Percentiles rank a stretch among this genome's conserved stretches.
Conservation (phyloP, 2,113 vertebrate species). For the Mionectes macconnelli region DNA sequence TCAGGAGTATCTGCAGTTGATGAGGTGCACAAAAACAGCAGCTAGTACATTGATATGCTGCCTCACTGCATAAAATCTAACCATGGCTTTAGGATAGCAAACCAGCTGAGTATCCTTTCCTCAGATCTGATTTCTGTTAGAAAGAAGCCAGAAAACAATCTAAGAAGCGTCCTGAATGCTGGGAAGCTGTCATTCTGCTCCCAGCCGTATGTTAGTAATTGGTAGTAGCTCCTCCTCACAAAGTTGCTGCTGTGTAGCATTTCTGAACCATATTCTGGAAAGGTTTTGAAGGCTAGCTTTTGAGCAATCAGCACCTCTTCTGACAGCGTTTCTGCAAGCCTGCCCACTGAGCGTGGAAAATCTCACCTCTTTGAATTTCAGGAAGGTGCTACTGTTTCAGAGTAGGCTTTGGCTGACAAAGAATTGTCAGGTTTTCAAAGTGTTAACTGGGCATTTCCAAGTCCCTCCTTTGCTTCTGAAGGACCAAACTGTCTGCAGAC, state of each 20-base stretch:
- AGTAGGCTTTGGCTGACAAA: background rate
- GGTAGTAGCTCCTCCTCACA: background rate
- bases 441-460: background rate
- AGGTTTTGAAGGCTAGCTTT: background rate
- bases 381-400: background rate
- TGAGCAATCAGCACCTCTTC: background rate
- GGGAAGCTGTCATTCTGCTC: background rate
- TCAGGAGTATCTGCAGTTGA: background rate
- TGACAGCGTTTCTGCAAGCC: background rate
- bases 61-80: background rate
- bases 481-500: background rate
- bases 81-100: background rate
- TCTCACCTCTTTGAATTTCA: background rate
- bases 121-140: background rate
- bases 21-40: background rate
- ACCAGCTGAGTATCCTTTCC: background rate
- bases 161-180: background rate
- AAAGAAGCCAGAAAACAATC: background rate
- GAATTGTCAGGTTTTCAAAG: background rate
- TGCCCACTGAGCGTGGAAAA: background rate
- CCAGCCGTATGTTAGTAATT: background rate
- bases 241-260: background rate
- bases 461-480: background rate
- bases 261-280: background rate
- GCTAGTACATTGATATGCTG: background rate